These are phyloP conservation scores for Tetrax tetrax DNA, from an alignment of 2,113 vertebrate genomes.

Conservation along the genomic window DNA sequence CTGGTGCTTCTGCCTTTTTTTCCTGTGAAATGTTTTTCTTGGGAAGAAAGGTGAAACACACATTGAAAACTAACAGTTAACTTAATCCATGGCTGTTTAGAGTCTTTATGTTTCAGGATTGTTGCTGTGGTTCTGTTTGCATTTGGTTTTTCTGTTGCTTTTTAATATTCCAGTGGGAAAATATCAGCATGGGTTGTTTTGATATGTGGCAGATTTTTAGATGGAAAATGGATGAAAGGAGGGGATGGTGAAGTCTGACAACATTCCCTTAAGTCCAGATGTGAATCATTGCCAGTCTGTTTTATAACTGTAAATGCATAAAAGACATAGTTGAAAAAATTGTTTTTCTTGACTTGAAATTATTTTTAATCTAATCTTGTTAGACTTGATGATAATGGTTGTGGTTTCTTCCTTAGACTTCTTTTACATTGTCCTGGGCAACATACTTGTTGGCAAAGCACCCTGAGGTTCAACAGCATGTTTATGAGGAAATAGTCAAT, in stretches of 20 bases:
- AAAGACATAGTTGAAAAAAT: not conserved
- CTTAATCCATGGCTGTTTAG: not conserved
- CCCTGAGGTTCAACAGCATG: conserved; percentile 81
- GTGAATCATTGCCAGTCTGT: not conserved
- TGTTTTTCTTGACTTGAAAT: conserved; percentile 1
- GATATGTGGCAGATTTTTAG: not conserved
- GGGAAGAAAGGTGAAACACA: not conserved
- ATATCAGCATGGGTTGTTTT: not conserved
- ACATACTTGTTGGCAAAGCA: conserved; percentile 85
- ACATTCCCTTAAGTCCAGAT: not conserved
- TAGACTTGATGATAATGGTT: not conserved
- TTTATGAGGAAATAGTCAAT: conserved; percentile 79
- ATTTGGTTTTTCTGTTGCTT: conserved; percentile 10
- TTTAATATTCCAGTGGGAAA: conserved; percentile 7
- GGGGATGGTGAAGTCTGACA: not conserved
- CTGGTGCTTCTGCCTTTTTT: not conserved
- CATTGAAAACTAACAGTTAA: not conserved
- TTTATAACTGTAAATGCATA: not conserved
- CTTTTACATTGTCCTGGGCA: conserved; percentile 90
- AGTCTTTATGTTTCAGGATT: not conserved
- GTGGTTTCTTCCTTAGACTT: conserved; percentile 79
- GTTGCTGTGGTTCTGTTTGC: not conserved
- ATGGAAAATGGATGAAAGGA: not conserved
- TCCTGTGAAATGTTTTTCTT: not conserved
- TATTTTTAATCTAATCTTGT: not conserved